Evolutionary conservation across 1,140 invertebrate species (phyloP).

Genomic region (Drosophila orosa): DNA sequence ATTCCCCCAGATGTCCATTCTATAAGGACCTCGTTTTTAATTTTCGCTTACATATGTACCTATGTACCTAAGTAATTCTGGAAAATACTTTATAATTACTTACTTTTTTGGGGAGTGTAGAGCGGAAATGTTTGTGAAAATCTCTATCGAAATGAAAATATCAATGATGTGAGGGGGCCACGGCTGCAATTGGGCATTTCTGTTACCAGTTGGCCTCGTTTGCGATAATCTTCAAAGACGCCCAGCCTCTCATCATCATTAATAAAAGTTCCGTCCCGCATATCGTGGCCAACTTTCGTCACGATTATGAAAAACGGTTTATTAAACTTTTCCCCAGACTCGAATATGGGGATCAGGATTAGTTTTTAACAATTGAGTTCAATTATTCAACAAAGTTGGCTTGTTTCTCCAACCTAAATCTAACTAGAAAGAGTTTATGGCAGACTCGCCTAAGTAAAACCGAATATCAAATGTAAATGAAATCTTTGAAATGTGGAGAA

Average conservation of each 20-base stretch:
- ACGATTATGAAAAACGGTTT: neutral
- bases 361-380: constrained; percentile 2
- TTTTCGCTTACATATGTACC: neutral
- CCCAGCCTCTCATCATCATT: constrained; percentile 13
- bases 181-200: constrained; percentile 21
- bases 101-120: neutral
- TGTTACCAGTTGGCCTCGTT: constrained; percentile 4
- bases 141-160: constrained; percentile 69
- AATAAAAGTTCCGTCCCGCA: constrained; percentile 22
- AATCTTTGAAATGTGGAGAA: too few species aligned
- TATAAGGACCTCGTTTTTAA: neutral
- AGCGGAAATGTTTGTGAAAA: constrained; percentile 33
- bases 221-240: constrained; percentile 44
- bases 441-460: neutral
- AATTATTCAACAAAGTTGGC: neutral
- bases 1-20: neutral
- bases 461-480: neutral
- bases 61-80: too few species aligned
- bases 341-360: neutral
- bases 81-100: neutral
- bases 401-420: neutral
- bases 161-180: constrained; percentile 50
- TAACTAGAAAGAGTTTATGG: neutral
- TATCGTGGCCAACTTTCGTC: neutral
- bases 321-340: constrained; percentile 4